Evolutionary conservation across 2,797 vertebrate species (phyloP).

Genomic region (Dryobates pubescens): DNA sequence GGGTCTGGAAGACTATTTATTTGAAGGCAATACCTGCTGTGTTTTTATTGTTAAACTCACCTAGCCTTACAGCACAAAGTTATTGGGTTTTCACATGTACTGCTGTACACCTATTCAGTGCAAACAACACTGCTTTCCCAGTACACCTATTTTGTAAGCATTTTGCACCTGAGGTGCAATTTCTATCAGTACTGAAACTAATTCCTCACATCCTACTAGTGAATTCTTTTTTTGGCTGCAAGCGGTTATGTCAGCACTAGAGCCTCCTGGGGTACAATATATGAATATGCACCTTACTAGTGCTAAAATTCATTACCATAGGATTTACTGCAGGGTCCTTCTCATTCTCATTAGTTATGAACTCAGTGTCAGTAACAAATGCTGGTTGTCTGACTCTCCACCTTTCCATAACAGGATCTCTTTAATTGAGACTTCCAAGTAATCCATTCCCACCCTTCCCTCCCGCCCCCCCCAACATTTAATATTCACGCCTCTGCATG

Average conservation of each 20-base stretch:
- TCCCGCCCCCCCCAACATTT: not conserved
- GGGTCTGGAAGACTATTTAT: not conserved
- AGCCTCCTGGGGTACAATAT: not conserved
- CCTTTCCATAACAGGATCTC: not conserved
- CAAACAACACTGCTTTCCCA: not conserved
- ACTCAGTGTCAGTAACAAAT: not conserved
- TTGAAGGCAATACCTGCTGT: not conserved
- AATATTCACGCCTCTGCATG: not conserved
- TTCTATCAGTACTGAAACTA: not conserved
- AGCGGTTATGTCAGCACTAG: not conserved
- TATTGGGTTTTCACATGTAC: not conserved
- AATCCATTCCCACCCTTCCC: not conserved
- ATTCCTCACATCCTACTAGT: not conserved
- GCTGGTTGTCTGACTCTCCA: not conserved
- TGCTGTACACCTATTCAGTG: not conserved
- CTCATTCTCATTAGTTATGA: not conserved
- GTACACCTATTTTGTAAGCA: not conserved
- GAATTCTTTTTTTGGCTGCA: not conserved
- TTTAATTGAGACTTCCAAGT: not conserved
- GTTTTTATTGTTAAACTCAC: not conserved
- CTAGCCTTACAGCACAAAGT: not conserved
- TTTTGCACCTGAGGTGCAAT: constrained; percentile 3
- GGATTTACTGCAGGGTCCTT: not conserved
- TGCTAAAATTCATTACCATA: not conserved
- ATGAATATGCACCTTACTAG: not conserved